Evolutionary conservation across 2,113 vertebrate species (phyloP).

Genomic region (Scophthalmus maximus): DNA sequence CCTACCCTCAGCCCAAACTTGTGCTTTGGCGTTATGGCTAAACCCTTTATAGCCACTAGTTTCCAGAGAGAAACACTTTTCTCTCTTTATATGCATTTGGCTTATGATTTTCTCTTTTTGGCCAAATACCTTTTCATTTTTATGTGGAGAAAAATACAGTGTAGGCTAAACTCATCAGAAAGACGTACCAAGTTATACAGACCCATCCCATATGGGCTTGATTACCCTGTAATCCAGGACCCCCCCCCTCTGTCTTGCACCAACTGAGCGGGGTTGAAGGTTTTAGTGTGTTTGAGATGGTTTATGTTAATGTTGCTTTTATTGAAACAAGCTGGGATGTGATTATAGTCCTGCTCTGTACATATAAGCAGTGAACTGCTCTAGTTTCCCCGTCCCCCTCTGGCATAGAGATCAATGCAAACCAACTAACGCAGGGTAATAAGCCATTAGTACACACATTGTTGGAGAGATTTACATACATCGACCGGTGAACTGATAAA

Average conservation of each 20-base stretch:
- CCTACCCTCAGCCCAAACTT: too few species aligned
- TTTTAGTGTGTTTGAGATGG: conserved; percentile 71
- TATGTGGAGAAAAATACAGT: too few species aligned
- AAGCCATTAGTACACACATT: conserved; percentile 82
- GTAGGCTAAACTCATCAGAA: conserved; percentile 47
- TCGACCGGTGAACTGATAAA: conserved; percentile 74
- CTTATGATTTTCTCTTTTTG: too few species aligned
- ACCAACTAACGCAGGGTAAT: conserved; percentile 82
- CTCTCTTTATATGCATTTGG: too few species aligned
- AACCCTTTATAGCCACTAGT: conserved; percentile 46
- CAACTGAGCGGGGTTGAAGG: conserved; percentile 51
- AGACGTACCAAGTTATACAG: conserved; percentile 51
- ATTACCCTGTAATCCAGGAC: conserved; percentile 69
- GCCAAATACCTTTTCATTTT: too few species aligned
- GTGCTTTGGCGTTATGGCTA: conserved; percentile 45
- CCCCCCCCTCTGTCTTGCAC: conserved; percentile 34
- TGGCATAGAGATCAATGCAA: conserved; percentile 84
- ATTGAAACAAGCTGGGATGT: conserved; percentile 82
- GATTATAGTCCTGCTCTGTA: conserved; percentile 78
- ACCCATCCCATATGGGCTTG: conserved; percentile 68
- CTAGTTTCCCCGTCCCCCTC: conserved; percentile 71
- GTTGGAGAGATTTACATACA: conserved; percentile 82
- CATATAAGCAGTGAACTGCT: conserved; percentile 67
- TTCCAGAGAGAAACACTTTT: conserved; percentile 15
- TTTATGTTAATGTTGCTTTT: conserved; percentile 82